Percentiles rank a stretch among this genome's conserved stretches.
Conservation (phyloP, 1,140 invertebrate species). For the Drosophila subobscura region DNA sequence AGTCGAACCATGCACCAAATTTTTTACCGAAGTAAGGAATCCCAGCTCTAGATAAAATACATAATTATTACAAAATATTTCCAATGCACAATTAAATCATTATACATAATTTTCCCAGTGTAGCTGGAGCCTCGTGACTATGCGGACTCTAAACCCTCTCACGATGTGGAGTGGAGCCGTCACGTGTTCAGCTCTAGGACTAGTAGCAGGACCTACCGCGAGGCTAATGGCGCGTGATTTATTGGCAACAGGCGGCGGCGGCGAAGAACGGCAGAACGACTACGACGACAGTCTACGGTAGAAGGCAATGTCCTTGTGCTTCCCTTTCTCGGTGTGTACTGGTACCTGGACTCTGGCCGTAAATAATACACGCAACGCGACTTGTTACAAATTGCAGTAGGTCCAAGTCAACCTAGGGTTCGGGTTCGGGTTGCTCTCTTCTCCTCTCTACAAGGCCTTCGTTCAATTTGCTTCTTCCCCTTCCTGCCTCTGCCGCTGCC, state of each 20-base stretch:
- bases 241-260: conserved; percentile 58
- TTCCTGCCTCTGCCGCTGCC: conserved; percentile 11
- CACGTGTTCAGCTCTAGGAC: conserved; percentile 6
- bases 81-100: no score
- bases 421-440: conserved; percentile 3
- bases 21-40: no score
- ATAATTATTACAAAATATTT: no score
- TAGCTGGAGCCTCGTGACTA: no score
- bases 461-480: conserved; percentile 5
- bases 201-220: conserved; percentile 27
- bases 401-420: conserved; percentile 50
- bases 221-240: conserved; percentile 78
- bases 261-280: conserved; percentile 2
- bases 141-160: no score
- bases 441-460: background rate
- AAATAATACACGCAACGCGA: conserved; percentile 79
- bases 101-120: no score
- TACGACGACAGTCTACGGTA: conserved; percentile 58
- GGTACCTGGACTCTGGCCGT: conserved; percentile 42
- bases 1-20: no score
- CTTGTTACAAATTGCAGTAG: conserved; percentile 72
- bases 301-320: conserved; percentile 48
- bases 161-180: conserved; percentile 32
- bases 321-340: conserved; percentile 3
- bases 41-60: no score